Percentiles rank a stretch among this genome's conserved stretches.
These are phyloP conservation scores for Leucoraja erinaceus DNA, from an alignment of 2,113 vertebrate species.

Conservation along the genomic window DNA sequence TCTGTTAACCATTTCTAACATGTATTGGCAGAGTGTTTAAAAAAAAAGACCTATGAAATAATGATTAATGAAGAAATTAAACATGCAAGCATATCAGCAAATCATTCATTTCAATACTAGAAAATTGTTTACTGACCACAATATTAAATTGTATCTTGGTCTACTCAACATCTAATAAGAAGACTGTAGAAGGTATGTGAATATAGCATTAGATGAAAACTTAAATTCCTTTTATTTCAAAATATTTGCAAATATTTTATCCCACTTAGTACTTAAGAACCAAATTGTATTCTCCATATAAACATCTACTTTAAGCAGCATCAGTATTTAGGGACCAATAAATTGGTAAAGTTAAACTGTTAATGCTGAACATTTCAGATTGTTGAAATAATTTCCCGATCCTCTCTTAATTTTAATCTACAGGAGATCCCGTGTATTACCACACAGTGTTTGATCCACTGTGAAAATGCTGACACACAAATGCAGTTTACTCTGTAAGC, in stretches of 20 bases:
- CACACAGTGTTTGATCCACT: neutral
- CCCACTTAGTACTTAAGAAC: neutral
- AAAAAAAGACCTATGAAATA: conserved; percentile 3
- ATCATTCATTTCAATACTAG: neutral
- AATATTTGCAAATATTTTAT: neutral
- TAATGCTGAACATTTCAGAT: neutral
- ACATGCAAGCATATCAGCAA: neutral
- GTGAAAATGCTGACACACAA: neutral
- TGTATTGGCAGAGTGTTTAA: neutral
- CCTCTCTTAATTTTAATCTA: neutral
- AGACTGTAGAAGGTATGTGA: neutral
- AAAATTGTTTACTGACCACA: neutral
- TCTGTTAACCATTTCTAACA: neutral
- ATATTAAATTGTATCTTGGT: neutral
- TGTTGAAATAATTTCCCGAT: neutral
- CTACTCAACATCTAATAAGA: neutral
- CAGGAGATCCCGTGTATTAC: neutral
- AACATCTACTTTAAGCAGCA: neutral
- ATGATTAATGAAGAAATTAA: neutral
- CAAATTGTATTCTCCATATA: neutral
- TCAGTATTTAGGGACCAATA: neutral
- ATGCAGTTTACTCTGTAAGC: neutral
- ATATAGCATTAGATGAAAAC: neutral
- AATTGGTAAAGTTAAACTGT: neutral
- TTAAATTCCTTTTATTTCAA: neutral